phyloP scores from a whole-genome alignment of 2,797 vertebrate genomes.

The Apogon talboti region DNA sequence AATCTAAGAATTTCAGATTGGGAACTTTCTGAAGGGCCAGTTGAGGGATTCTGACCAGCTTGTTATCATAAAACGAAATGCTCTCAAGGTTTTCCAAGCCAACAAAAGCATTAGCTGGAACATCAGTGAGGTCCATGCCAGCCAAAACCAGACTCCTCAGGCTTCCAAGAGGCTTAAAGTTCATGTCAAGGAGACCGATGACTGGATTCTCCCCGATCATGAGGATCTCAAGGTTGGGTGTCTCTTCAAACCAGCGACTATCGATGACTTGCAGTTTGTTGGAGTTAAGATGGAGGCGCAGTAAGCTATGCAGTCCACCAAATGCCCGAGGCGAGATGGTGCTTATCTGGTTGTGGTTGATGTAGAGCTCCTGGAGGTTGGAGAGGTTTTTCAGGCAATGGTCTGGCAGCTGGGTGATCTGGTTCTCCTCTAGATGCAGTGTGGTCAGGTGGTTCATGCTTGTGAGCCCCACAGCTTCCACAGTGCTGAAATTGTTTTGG shows the following conservation, averaged over 20 bases:
- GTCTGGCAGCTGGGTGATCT: conserved; percentile 92
- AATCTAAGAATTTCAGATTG: conserved; percentile 97
- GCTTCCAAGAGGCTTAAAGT: conserved; percentile 93
- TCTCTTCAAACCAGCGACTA: conserved; percentile 96
- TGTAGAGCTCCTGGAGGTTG: conserved; percentile 96
- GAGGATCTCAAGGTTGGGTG: conserved; percentile 96
- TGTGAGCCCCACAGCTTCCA: conserved; percentile 91
- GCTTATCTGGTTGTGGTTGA: conserved; percentile 98
- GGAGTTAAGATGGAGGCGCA: conserved; percentile 96
- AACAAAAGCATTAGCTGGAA: conserved; percentile 94
- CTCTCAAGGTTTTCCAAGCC: conserved; percentile 97
- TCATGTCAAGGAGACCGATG: conserved; percentile 95
- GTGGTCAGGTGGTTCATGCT: conserved; percentile 95
- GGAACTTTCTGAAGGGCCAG: conserved; percentile 94
- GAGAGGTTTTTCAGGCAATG: conserved; percentile 92
- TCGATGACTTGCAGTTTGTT: conserved; percentile 94
- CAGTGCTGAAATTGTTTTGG: conserved; percentile 96
- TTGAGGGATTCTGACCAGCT: conserved; percentile 91
- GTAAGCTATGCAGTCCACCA: conserved; percentile 89
- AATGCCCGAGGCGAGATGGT: conserved; percentile 92
- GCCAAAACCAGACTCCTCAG: conserved; percentile 95
- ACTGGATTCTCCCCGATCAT: conserved; percentile 99
- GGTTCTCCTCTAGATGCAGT: conserved; percentile 97
- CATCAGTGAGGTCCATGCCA: conserved; percentile 96
- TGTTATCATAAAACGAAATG: conserved; percentile 98